phyloP scores from a whole-genome alignment of 2,888 invertebrate species.

The Anorthoa munda region DNA sequence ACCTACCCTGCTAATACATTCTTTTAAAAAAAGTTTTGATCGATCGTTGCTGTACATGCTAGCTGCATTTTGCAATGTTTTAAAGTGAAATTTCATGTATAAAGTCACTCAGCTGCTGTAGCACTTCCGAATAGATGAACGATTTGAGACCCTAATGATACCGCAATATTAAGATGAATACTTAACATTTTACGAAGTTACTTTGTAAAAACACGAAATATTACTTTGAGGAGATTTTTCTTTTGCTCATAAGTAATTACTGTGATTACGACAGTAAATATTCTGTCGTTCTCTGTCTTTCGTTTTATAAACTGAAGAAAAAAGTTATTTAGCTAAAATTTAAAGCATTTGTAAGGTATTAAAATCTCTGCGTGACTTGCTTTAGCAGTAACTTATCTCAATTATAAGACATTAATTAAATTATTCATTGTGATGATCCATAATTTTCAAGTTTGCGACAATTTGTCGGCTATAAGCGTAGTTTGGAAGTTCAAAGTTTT shows the following conservation, averaged over 20 bases:
- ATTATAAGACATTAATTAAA: conserved; percentile 61
- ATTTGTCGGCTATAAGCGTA: conserved; percentile 59
- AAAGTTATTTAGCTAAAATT: conserved; percentile 18
- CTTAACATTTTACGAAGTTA: conserved; percentile 38
- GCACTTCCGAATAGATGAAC: background rate
- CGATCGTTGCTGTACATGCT: background rate
- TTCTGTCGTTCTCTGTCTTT: conserved; percentile 13
- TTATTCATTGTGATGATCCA: conserved; percentile 60
- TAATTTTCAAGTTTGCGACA: conserved; percentile 57
- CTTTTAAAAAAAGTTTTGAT: background rate
- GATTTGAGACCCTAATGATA: background rate
- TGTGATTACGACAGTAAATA: conserved; percentile 7
- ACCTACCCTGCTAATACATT: background rate
- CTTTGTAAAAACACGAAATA: conserved; percentile 50
- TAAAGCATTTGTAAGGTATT: conserved; percentile 44
- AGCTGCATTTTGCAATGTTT: background rate
- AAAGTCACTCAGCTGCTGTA: background rate
- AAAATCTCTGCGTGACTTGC: conserved; percentile 40
- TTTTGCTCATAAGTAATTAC: conserved; percentile 31
- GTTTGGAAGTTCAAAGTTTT: conserved; percentile 45
- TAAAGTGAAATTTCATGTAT: background rate
- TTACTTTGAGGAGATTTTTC: conserved; percentile 45
- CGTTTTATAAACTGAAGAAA: conserved; percentile 23
- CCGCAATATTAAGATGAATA: conserved; percentile 6
- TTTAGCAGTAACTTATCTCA: conserved; percentile 56